Percentiles rank a stretch among this genome's conserved stretches.
phyloP scores from a whole-genome alignment of 2,888 invertebrate species.

The Drosophila fulvimacula region DNA sequence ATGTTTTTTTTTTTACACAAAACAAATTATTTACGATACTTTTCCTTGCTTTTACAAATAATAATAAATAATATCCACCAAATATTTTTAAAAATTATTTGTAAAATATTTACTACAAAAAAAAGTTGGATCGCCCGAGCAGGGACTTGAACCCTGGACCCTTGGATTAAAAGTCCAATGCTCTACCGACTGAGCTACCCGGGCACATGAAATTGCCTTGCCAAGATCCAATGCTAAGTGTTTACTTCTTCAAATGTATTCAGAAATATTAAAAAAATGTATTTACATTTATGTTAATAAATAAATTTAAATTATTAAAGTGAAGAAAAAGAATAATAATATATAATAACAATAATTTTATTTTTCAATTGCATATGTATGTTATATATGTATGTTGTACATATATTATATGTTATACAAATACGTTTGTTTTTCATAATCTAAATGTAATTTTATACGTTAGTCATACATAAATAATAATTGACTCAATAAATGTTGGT shows the following conservation, averaged over 20 bases:
- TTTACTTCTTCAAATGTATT: no score
- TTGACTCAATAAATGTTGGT: background rate
- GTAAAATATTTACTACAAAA: background rate
- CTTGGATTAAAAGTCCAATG: constrained; percentile 86
- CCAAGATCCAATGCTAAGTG: background rate
- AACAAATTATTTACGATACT: background rate
- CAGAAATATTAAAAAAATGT: background rate
- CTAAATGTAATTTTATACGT: no score
- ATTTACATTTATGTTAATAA: background rate
- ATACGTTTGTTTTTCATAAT: no score
- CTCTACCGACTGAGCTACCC: constrained; percentile 85
- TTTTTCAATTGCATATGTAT: no score
- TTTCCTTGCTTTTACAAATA: background rate
- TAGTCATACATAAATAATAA: background rate
- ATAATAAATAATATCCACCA: background rate
- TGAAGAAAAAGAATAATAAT: no score
- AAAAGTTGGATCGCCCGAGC: constrained; percentile 80
- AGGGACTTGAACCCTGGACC: constrained; percentile 85
- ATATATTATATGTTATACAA: no score
- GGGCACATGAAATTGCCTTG: constrained; percentile 59
- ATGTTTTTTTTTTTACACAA: no score
- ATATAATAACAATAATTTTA: no score
- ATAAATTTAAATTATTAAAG: no score
- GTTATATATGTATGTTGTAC: background rate
- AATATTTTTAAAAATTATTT: background rate